A percentile compares a stretch with the other conserved stretches of the same genome.
Evolutionary conservation across 2,113 vertebrate genomes (phyloP).

Genomic region (Callipepla squamata): DNA sequence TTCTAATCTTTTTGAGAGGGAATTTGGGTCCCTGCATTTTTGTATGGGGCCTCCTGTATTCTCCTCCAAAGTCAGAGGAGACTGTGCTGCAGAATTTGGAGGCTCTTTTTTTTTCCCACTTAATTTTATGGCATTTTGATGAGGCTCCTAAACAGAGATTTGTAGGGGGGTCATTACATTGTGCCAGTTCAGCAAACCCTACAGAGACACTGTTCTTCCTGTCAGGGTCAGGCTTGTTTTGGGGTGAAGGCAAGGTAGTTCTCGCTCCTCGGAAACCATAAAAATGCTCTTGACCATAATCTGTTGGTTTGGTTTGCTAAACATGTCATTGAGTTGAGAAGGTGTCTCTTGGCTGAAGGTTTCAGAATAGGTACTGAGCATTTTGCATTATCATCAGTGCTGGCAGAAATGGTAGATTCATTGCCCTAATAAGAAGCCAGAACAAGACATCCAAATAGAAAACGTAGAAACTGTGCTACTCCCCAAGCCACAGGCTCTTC

Average conservation of each 20-base stretch:
- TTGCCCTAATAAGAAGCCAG: background rate
- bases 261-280: background rate
- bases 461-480: background rate
- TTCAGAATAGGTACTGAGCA: background rate
- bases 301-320: background rate
- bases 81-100: background rate
- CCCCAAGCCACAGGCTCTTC: accelerated
- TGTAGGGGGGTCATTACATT: background rate
- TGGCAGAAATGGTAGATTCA: background rate
- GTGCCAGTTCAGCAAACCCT: background rate
- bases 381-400: background rate
- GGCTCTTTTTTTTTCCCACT: background rate
- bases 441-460: background rate
- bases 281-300: background rate
- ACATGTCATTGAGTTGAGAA: background rate
- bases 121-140: background rate
- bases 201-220: background rate
- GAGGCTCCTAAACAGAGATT: background rate
- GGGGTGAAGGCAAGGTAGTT: background rate
- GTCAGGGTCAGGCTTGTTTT: background rate
- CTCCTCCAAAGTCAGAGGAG: background rate
- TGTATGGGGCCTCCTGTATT: background rate
- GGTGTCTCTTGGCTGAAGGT: background rate
- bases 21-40: background rate
- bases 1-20: background rate